Evolutionary conservation across 2,113 vertebrate species (phyloP), one percentile per base, ranked within the genome.

Genomic region (Malurus cyaneus): DNA sequence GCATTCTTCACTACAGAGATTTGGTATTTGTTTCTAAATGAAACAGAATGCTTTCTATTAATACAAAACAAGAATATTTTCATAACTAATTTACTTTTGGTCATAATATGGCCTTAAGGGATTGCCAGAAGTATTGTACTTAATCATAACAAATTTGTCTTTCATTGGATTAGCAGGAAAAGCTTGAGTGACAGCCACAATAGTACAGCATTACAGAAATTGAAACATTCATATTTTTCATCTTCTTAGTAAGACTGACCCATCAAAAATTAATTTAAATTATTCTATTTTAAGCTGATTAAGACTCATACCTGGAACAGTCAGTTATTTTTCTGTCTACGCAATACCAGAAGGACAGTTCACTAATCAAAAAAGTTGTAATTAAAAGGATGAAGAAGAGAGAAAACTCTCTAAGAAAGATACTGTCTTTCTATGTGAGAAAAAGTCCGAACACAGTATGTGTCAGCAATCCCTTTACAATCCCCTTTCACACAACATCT

Each of bases 141-240:
- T 92, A 89, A 93, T 91, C 70, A 77, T 49, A 90, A 77, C 34
- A 87, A 49, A 76, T 94, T 74, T 92, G 64, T 16, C 70, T 88
- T 89, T 92, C 94, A 93, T 73, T 95, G 85, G 79, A 95, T 97
- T 96, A 96, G 79, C 34, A 91, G 92, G 54, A 80, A 94, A 93
- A 96, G 80, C 52, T 73, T 93, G 87, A 95, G 32, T 89, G 92
- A 94, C 93, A 93, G 81, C 21, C 64, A 85, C 36, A 93, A 92
- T 80, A 88, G 73, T 41, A 90, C 4, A 74, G 62, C 61, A 80
- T 61, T 93, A 87, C 44, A 73, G 56, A 92, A 83, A 80, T 2
- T 44, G 28, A 94, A 93, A 76, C 56, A 89, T 53, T 79, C 9
- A 14, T 52, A 65, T 64, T 77, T 57, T 79, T 92, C 72, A 83